Evolutionary conservation across 1,140 invertebrate species (phyloP).

Genomic region (Globodera rostochiensis): DNA sequence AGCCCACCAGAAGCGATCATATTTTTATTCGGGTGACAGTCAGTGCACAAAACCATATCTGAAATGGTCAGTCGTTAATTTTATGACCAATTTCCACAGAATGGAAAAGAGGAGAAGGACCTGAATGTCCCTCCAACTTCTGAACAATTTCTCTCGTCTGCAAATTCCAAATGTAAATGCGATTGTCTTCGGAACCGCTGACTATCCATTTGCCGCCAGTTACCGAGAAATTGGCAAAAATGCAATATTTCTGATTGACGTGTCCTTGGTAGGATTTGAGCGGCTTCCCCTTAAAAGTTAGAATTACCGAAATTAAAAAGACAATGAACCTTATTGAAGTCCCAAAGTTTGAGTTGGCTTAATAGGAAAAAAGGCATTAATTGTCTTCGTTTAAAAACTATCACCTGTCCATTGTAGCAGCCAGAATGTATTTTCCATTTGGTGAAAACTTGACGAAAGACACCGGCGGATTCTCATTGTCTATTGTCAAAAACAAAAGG

Average conservation of each 20-base stretch:
- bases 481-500: conserved; percentile 66
- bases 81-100: too few relatives aligned
- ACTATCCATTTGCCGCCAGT: conserved; percentile 99
- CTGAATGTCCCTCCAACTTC: conserved; percentile 90
- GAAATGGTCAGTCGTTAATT: conserved; percentile 59
- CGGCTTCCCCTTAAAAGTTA: conserved; percentile 72
- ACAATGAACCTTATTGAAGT: conserved; percentile 80
- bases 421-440: conserved; percentile 98
- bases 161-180: conserved; percentile 99
- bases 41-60: conserved; percentile 96
- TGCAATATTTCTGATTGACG: conserved; percentile 98
- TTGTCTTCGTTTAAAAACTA: not conserved
- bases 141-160: conserved; percentile 99
- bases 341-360: conserved; percentile 93
- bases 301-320: not conserved
- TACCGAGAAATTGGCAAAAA: conserved; percentile 99
- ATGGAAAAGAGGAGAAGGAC: conserved; percentile 66
- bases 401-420: conserved; percentile 91
- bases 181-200: conserved; percentile 97
- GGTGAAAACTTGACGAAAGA: conserved; percentile 99
- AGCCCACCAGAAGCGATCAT: conserved; percentile 97
- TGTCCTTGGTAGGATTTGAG: conserved; percentile 97
- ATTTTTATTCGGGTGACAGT: conserved; percentile 97
- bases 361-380: conserved; percentile 45
- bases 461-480: conserved; percentile 95